Base-by-base conservation (phyloP, 2,888 invertebrate genomes). In the Zelleria hepariella region DNA sequence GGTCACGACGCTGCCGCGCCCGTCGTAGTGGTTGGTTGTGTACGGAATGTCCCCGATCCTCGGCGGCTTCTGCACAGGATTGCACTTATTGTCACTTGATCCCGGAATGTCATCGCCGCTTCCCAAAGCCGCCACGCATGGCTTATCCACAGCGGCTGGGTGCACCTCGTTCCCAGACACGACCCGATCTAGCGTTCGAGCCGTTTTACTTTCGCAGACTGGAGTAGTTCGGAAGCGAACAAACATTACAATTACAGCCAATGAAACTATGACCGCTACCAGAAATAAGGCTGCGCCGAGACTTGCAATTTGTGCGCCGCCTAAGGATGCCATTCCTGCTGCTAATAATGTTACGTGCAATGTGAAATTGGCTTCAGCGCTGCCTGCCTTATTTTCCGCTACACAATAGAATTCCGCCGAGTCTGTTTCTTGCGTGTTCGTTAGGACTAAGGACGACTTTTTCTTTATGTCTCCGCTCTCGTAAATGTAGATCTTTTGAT, bases 381-480 rank as follows among this genome's bases (percentile, higher is more conserved):
- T 94, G 23, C 96, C 97, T 3, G 95, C 97, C 62, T 94, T 93
- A 80, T 97, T 97, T 80, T 96, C 96, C 7, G 96, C 96, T 1
- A 96, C 94, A 79, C 97, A 97, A 77, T 95, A 95, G 82, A 96
- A 96, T 70, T 95, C 95, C 60, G 93, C 93, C 0, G 94, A 93
- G 75, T 95, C 95, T 2, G 93, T 91, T 77, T 95, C 95, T 81
- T 95, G 95, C 21, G 95, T 94, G 75, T 96, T 95, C 32, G 94
- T 95, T 52, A 96, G 83, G 60, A 95, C 90, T 62, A 97, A 86
- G 6, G 91, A 91, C 62, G 95, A 96, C 65, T 91, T 91, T 80
- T 95, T 95, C 71, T 94, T 93, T 61, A 92, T 91, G 56, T 92
- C 91, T 0, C 95, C 95, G 63, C 93, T 93, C 82, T 96, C 96